Percentiles rank a stretch among this genome's conserved stretches.
Conservation (phyloP, 1,140 invertebrate species). For the Triops longicaudatus region DNA sequence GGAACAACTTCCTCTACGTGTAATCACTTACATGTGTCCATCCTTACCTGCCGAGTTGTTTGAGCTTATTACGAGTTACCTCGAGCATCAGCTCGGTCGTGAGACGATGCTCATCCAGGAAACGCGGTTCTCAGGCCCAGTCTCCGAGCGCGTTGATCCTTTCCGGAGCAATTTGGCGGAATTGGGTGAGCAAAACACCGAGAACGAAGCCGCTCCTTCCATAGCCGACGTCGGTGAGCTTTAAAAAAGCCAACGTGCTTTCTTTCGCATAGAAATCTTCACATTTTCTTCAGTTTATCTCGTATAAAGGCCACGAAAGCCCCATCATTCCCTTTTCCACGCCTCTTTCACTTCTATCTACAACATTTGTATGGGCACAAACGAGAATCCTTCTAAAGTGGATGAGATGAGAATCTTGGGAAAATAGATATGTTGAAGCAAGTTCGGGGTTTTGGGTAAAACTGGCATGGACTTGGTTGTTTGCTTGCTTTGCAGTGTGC, state of each 20-base stretch:
- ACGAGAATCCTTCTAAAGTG: not conserved
- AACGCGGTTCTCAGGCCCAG: conserved; percentile 44
- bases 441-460: too few relatives aligned
- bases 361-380: not conserved
- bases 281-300: not conserved
- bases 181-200: conserved; percentile 42
- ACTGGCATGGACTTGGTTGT: too few relatives aligned
- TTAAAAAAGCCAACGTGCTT: not conserved
- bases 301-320: not conserved
- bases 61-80: conserved; percentile 46
- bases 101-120: conserved; percentile 49
- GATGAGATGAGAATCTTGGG: not conserved
- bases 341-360: not conserved
- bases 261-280: not conserved
- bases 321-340: not conserved
- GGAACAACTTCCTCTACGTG: conserved; percentile 37
- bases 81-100: conserved; percentile 46
- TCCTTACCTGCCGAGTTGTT: conserved; percentile 52
- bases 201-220: not conserved
- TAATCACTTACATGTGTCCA: conserved; percentile 52
- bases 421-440: not conserved
- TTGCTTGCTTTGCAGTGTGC: too few relatives aligned
- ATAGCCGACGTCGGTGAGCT: conserved; percentile 16
- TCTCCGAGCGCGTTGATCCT: conserved; percentile 45
- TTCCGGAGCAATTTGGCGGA: conserved; percentile 47